Evolutionary conservation across 2,797 vertebrate genomes (phyloP).

Genomic region (Falco biarmicus): DNA sequence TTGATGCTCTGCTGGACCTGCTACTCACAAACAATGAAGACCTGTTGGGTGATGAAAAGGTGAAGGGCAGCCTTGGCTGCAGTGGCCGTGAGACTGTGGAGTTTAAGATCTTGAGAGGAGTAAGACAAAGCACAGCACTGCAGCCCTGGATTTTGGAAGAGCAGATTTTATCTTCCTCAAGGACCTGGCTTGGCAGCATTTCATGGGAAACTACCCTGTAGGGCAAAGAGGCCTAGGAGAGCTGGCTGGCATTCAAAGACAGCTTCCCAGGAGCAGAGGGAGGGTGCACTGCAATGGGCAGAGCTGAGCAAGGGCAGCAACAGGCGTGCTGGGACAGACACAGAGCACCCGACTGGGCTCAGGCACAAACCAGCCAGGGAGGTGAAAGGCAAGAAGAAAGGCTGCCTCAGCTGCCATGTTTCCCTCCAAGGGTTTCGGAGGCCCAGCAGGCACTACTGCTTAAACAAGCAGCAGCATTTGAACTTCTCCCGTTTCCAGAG

Average conservation of each 20-base stretch:
- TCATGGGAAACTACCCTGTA: not conserved
- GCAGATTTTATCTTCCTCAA: not conserved
- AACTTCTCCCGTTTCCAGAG: not conserved
- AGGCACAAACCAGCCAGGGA: not conserved
- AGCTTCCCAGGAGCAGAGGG: not conserved
- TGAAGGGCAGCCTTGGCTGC: not conserved
- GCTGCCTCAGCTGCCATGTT: not conserved
- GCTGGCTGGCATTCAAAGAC: not conserved
- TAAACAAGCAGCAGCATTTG: not conserved
- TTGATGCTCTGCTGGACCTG: not conserved
- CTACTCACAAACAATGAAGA: not conserved
- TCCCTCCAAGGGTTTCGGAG: not conserved
- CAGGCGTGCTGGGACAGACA: not conserved
- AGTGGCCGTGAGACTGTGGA: not conserved
- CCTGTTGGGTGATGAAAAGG: not conserved
- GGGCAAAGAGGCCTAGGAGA: not conserved
- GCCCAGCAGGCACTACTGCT: not conserved
- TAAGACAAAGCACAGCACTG: not conserved
- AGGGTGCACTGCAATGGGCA: not conserved
- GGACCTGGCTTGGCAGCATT: not conserved
- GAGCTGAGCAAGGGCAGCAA: not conserved
- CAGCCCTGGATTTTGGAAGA: not conserved
- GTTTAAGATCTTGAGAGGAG: not conserved
- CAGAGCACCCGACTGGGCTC: rapidly evolving
- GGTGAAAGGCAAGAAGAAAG: not conserved